Evolutionary conservation across 2,113 vertebrate genomes (phyloP).

Genomic region (Phyllostomus discolor): DNA sequence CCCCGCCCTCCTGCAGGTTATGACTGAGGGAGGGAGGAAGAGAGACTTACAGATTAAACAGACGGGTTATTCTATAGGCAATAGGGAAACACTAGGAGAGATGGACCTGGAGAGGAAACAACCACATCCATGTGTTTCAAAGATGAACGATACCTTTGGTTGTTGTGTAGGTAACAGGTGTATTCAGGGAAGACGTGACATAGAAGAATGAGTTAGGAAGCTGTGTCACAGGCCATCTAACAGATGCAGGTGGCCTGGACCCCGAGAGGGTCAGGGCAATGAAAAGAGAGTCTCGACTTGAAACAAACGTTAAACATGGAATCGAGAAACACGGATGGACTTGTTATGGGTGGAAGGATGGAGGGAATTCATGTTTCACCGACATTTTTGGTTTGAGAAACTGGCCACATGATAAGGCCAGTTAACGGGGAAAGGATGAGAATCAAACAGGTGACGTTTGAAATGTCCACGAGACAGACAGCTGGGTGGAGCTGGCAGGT

Average conservation of each 20-base stretch:
- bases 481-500: not conserved
- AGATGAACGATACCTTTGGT: not conserved
- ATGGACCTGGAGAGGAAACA: not conserved
- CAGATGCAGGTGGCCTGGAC: not conserved
- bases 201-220: not conserved
- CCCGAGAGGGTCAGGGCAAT: too few species aligned
- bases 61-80: not conserved
- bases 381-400: not conserved
- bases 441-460: not conserved
- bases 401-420: not conserved
- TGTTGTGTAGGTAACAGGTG: not conserved
- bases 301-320: not conserved
- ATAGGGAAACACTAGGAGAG: not conserved
- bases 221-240: accelerated
- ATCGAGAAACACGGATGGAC: not conserved
- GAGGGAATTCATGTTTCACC: not conserved
- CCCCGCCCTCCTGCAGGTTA: not conserved
- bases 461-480: not conserved
- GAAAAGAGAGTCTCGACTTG: not conserved
- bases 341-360: not conserved
- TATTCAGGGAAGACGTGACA: accelerated
- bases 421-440: not conserved
- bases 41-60: not conserved
- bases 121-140: not conserved
- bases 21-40: not conserved